These are phyloP conservation scores for Sarcophaga carnaria DNA, from an alignment of 2,888 invertebrate species.

Conservation along the genomic window DNA sequence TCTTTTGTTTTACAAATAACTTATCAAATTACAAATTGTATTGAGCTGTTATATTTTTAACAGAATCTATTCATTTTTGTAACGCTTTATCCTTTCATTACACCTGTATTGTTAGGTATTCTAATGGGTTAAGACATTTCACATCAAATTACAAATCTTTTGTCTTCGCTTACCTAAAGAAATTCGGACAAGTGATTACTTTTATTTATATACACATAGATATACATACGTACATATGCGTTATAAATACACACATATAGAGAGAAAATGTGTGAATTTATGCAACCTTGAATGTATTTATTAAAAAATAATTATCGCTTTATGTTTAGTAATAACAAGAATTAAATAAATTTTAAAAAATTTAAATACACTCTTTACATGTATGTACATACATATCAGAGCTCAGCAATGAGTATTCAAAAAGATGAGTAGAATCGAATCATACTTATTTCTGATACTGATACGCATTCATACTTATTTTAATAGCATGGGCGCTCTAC, in stretches of 20 bases:
- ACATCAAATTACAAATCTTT: slow-evolving; percentile 31
- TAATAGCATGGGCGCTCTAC: no score
- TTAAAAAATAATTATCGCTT: no score
- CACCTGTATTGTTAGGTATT: neutral
- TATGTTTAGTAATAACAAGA: slow-evolving; percentile 7
- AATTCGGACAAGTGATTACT: neutral
- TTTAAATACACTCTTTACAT: no score
- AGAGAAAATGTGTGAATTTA: neutral
- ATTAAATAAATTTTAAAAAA: neutral
- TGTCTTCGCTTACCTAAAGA: slow-evolving; percentile 29
- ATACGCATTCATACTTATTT: no score
- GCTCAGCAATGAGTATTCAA: no score
- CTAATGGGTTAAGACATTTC: slow-evolving; percentile 51
- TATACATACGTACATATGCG: neutral
- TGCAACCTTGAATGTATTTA: slow-evolving; percentile 8
- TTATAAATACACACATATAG: neutral
- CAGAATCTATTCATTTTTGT: slow-evolving; percentile 5
- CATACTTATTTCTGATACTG: no score
- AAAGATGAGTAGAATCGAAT: no score
- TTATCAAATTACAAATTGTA: slow-evolving; percentile 60
- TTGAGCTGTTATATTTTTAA: slow-evolving; percentile 17
- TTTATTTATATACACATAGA: neutral
- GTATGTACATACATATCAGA: no score
- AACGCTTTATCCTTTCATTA: slow-evolving; percentile 14
- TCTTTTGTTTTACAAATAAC: slow-evolving; percentile 37